A percentile compares a stretch with the other conserved stretches of the same genome.
Conservation (phyloP, 2,113 vertebrate genomes). For the Casuarius casuarius region DNA sequence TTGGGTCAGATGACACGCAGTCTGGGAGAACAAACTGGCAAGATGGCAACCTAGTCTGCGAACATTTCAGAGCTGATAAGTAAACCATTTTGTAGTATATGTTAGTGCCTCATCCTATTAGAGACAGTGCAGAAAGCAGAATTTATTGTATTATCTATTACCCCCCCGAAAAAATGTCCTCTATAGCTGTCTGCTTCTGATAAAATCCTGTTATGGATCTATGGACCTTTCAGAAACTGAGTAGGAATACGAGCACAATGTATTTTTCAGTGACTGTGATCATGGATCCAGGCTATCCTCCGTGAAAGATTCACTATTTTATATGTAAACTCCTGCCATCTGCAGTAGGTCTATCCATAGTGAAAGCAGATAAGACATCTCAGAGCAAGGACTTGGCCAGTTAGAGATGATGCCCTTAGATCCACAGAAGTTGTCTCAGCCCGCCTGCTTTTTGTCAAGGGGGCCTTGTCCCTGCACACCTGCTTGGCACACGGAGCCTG, state of each 20-base stretch:
- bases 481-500: not conserved
- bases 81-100: not conserved
- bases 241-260: not conserved
- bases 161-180: not conserved
- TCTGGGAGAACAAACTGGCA: not conserved
- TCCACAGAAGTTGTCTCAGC: not conserved
- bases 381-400: not conserved
- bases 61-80: not conserved
- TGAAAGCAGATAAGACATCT: not conserved
- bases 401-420: not conserved
- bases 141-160: not conserved
- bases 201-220: not conserved
- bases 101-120: not conserved
- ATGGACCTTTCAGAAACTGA: not conserved
- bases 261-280: not conserved
- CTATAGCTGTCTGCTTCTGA: not conserved
- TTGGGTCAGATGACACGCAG: accelerated
- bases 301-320: not conserved
- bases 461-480: not conserved
- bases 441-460: not conserved
- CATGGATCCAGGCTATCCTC: not conserved
- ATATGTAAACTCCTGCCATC: not conserved
- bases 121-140: not conserved
- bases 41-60: not conserved
- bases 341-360: not conserved